These are phyloP conservation scores for Rhynchonycteris naso DNA, from an alignment of 2,797 vertebrate species.

Conservation along the genomic window DNA sequence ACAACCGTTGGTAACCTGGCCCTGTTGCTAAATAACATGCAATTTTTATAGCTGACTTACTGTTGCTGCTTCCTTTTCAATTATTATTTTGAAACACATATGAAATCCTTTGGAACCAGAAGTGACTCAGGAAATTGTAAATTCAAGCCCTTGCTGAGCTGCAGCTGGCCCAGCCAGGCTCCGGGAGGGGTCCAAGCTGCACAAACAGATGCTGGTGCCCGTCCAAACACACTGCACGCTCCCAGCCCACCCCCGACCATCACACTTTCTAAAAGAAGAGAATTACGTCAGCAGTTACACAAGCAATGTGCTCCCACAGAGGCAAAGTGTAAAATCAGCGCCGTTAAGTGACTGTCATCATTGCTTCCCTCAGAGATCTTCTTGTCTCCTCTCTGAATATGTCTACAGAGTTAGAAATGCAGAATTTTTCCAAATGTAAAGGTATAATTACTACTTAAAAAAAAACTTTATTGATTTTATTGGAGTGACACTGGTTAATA, in stretches of 20 bases:
- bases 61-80: conserved; percentile 54
- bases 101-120: conserved; percentile 55
- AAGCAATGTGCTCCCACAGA: background rate
- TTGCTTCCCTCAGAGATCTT: background rate
- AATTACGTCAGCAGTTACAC: background rate
- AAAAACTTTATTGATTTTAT: too few relatives aligned
- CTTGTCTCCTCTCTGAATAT: background rate
- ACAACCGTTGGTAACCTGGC: background rate
- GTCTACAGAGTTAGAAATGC: background rate
- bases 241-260: background rate
- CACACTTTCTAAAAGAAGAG: background rate
- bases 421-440: background rate
- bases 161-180: conserved; percentile 27
- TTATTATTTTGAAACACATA: conserved; percentile 60
- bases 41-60: conserved; percentile 35
- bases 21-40: background rate
- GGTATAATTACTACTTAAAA: background rate
- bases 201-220: background rate
- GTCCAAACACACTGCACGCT: background rate
- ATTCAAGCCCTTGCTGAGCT: conserved; percentile 35
- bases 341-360: background rate
- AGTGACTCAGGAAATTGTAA: conserved; percentile 66
- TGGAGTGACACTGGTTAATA: too few relatives aligned
- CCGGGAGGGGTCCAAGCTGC: background rate
- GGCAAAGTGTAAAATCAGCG: background rate